Base-by-base conservation (phyloP, 2,797 vertebrate genomes). In the Remorina albescens region DNA sequence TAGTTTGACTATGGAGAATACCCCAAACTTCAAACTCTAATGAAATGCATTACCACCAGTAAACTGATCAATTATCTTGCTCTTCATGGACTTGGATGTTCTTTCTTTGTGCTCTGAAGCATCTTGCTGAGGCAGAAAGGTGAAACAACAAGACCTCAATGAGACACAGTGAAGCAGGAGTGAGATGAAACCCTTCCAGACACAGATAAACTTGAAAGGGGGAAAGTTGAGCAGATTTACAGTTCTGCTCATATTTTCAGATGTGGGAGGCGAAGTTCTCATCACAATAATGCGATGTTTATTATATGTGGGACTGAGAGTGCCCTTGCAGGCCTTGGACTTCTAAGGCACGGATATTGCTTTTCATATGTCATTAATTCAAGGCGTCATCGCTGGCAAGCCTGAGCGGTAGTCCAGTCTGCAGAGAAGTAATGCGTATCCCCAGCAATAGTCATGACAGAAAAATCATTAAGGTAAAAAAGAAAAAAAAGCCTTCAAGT, bases 341-440 rank as follows among this genome's bases (percentile, higher is more conserved):
- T 86, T 82, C 53, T 78, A 75, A 82, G 85, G 89, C 49, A 44
- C 60, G 54, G 80, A 93, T 91, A 94, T 95, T 94, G 91, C 91
- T 94, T 94, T 93, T 94, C 86, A 92, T 84, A 90, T 93, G 91
- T 90, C 92, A 92, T 95, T 95, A 94, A 95, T 95, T 91, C 88
- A 80, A 92, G 74, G 91, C 83, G 64, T 93, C 87, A 89, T 88
- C 55, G 87, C 91, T 92, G 84, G 88, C 83, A 91, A 85, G 86
- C 78, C 85, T 74, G 86, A 88, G 86, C 91, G 80, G 87, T 88
- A 88, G 91, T 92, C 82, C 88, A 88, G 89, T 93, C 79, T 57
- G 46, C 76, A 68, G 81, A 74, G 78, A 75, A 78, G 76, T 79
- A 82, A 68, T 64, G 76, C 84, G 85, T 86, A 77, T 74, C 88